Conservation (phyloP, 92 coral and sea anemone species). For the Chrysogorgia sp. region DNA sequence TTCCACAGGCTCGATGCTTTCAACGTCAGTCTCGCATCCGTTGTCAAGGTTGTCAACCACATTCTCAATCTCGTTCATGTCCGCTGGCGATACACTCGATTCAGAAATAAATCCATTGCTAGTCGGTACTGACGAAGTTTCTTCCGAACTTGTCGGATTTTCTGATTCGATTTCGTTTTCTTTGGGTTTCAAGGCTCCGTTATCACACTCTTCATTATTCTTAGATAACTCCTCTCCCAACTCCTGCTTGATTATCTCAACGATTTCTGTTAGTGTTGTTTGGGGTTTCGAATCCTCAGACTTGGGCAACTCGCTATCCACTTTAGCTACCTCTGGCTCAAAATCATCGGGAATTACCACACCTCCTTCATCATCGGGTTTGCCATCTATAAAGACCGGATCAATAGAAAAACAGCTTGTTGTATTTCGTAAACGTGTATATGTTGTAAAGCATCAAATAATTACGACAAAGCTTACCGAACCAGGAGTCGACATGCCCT, state of each 20-base stretch:
- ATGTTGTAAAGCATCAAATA: too few relatives aligned
- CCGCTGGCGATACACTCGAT: too few relatives aligned
- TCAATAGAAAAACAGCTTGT: not conserved
- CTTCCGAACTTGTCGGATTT: not conserved
- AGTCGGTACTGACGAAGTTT: too few relatives aligned
- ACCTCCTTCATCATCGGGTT: conserved; percentile 81
- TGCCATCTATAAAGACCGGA: conserved; percentile 56
- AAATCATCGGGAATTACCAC: conserved; percentile 44
- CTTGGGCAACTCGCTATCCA: not conserved
- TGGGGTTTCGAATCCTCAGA: not conserved
- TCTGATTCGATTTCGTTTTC: conserved; percentile 3
- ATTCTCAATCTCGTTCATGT: not conserved
- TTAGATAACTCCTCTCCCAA: too few relatives aligned
- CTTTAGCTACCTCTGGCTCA: conserved; percentile 47
- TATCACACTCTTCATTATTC: not conserved
- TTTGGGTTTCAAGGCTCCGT: not conserved
- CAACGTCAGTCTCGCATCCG: not conserved
- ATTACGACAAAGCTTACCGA: conserved; percentile 69
- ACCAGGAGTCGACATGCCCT: conserved; percentile 78
- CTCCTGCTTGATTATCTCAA: not conserved
- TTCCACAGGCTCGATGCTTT: not conserved
- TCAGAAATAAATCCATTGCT: too few relatives aligned
- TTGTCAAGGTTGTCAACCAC: too few relatives aligned
- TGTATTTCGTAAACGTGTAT: too few relatives aligned
- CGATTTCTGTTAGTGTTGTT: not conserved